phyloP scores from a whole-genome alignment of 2,113 vertebrate species.

The Propithecus coquereli region DNA sequence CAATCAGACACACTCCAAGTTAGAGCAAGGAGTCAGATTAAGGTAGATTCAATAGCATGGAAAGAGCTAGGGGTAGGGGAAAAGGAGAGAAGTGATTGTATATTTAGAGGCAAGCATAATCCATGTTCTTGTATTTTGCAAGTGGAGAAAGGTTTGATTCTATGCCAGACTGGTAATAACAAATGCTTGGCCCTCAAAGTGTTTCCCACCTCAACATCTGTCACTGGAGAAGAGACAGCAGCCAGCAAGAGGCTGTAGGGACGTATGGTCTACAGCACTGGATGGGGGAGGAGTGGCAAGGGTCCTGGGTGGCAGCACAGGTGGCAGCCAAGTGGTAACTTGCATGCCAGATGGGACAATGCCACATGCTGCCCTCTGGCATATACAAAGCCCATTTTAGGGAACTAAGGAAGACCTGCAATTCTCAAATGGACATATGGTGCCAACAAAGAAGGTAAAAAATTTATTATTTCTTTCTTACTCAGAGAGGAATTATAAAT shows the following conservation, averaged over 20 bases:
- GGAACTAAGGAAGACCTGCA: slow-evolving; percentile 36
- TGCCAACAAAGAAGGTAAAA: slow-evolving; percentile 18
- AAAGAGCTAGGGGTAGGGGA: not conserved
- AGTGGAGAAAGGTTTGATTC: not conserved
- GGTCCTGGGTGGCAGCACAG: slow-evolving; percentile 39
- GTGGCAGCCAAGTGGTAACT: slow-evolving; percentile 71
- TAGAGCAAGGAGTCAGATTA: not conserved
- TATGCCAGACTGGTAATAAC: slow-evolving; percentile 25
- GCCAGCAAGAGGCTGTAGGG: not conserved
- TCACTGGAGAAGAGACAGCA: slow-evolving; percentile 8
- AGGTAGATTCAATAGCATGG: not conserved
- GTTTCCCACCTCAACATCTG: slow-evolving; percentile 66
- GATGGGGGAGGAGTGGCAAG: not conserved
- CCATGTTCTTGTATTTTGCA: not conserved
- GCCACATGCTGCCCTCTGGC: slow-evolving; percentile 63
- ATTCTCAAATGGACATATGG: slow-evolving; percentile 55
- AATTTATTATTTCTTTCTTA: slow-evolving; percentile 17
- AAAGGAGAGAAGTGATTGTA: not conserved
- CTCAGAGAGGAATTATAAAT: not conserved
- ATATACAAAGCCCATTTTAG: slow-evolving; percentile 41
- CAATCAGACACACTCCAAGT: not conserved
- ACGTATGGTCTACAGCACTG: not conserved
- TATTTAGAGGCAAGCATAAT: not conserved
- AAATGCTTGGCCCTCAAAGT: slow-evolving; percentile 50
- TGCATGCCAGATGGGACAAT: slow-evolving; percentile 66